Conservation (phyloP, 2,888 invertebrate species). For the Julus scanicus region DNA sequence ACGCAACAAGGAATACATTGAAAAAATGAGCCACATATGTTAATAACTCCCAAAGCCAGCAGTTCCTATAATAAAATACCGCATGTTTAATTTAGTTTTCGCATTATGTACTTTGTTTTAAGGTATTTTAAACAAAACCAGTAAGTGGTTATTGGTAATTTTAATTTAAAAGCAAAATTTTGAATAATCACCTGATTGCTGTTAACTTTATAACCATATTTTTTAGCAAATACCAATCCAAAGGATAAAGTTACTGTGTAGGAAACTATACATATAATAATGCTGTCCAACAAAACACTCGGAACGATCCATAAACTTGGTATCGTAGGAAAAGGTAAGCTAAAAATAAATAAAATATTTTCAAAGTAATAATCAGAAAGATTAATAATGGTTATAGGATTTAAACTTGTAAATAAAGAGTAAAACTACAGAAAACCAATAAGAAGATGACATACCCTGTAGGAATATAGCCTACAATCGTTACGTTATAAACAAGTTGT, state of each 20-base stretch:
- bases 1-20: conserved; percentile 50
- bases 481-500: conserved; percentile 72
- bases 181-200: conserved; percentile 73
- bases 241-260: conserved; percentile 80
- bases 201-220: conserved; percentile 75
- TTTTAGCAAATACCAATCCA: conserved; percentile 79
- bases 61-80: conserved; percentile 53
- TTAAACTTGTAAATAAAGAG: too few relatives aligned
- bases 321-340: conserved; percentile 72
- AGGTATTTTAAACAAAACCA: neutral
- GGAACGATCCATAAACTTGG: conserved; percentile 73
- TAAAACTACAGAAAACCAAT: neutral
- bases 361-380: neutral
- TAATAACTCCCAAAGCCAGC: conserved; percentile 53
- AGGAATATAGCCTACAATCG: conserved; percentile 80
- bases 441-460: conserved; percentile 75
- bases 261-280: conserved; percentile 77
- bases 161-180: neutral
- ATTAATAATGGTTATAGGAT: too few relatives aligned
- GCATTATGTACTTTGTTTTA: neutral
- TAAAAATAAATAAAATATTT: neutral
- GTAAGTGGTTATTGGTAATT: neutral
- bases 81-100: neutral
- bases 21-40: conserved; percentile 55
- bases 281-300: conserved; percentile 72